phyloP scores from a whole-genome alignment of 2,113 vertebrate genomes.

The Zapus hudsonius region DNA sequence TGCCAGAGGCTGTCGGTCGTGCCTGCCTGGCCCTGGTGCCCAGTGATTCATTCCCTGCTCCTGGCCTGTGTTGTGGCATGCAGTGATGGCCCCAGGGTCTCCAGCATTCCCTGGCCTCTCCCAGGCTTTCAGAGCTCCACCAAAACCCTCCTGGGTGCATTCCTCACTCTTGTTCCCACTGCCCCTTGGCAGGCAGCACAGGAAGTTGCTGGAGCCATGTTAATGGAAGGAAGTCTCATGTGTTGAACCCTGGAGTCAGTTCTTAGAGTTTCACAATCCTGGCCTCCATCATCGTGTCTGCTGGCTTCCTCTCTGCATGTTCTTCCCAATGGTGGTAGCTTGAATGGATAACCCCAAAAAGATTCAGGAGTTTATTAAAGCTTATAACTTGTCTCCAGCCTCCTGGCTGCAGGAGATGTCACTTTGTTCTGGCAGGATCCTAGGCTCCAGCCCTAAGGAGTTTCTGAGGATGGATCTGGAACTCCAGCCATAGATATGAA shows the following conservation, averaged over 20 bases:
- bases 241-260: not conserved
- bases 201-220: not conserved
- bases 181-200: not conserved
- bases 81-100: not conserved
- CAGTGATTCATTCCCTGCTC: slow-evolving; percentile 69
- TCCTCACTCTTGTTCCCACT: not conserved
- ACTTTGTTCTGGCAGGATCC: too few species aligned
- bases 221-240: not conserved
- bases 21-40: not conserved
- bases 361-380: too few species aligned
- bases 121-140: not conserved
- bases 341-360: too few species aligned
- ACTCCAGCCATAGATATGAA: too few species aligned
- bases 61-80: not conserved
- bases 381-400: too few species aligned
- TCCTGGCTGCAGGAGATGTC: too few species aligned
- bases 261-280: not conserved
- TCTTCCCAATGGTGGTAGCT: too few species aligned
- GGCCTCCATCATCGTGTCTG: too few species aligned
- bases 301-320: not conserved
- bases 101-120: not conserved
- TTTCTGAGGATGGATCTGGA: too few species aligned
- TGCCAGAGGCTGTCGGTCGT: not conserved
- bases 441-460: too few species aligned
- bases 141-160: not conserved